Evolutionary conservation across 2,113 vertebrate species (phyloP), one percentile per base, ranked within the genome.

Genomic region (Aegotheles bennettii): DNA sequence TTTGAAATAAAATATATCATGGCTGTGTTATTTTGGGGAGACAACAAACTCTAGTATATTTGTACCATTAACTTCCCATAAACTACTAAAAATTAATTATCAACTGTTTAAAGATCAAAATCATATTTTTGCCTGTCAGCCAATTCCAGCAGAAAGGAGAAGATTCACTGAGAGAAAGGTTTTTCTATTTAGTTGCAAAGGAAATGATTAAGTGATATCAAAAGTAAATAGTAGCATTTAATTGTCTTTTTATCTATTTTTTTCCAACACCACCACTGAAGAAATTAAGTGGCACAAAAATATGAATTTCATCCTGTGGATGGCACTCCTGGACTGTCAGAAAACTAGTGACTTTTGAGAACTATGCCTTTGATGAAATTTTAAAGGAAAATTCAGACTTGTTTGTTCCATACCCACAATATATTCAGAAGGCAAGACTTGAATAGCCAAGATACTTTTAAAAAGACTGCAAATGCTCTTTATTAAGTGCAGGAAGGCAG

Each of bases 271-370:
- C 61, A 82, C 9, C 70, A 89, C 82, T 16, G 77, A 89, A 94
- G 43, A 95, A 94, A 93, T 84, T 64, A 71, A 67, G 16, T 11
- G 59, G 28, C 57, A 92, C 13, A 84, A 88, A 95, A 81, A 71
- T 96, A 47, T 91, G 0, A 65, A 24, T 64, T 96, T 69, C 28
- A 53, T 83, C 97, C 98, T 97, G 95, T 95, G 88, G 97, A 90
- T 97, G 98, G 96, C 94, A 85, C 87, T 96, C 86, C 74, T 79
- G 96, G 74, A 84, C 93, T 82, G 24, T 61, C 47, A 91, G 54
- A 95, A 68, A 95, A 25, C 10, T 26, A 47, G 38, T 47, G 28
- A 56, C 57, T 87, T 87, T 61, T n/a, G 35, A 93, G 71, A 84
- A 48, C 43, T 61, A 31, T 69, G 11, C 4, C 29, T 94, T 59